Evolutionary conservation across 1,140 invertebrate species (phyloP), one percentile per base, ranked within the genome.

Genomic region (Bombus consobrinus): DNA sequence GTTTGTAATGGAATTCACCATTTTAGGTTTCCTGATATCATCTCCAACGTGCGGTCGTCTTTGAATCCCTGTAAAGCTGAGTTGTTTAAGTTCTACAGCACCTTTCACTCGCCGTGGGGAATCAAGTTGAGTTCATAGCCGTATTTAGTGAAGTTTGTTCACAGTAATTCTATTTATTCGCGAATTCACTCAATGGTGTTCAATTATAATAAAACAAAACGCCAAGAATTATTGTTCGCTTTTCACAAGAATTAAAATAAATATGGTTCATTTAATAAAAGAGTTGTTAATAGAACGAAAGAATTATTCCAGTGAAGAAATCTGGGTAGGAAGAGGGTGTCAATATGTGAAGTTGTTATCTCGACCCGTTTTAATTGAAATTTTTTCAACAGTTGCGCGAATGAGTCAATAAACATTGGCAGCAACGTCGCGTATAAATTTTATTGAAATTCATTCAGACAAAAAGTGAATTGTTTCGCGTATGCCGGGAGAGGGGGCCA

Each of bases 401-500:
- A 34, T 2, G 10, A 1, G 66, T 41, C 68, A 34, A 81, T 41
- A 72, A 81, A 59, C 71, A 71, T 72, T 25, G 79, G 28, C 41
- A 34, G 32, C 8, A 53, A 28, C 79, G 43, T 78, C 22, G 15
- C 25, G 47, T 71, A 81, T 73, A 72, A 72, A 41, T 72, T 82
- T 68, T 39, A 77, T 83, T 32, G 73, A 62, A 68, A 83, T 39
- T 47, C 53, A 77, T 66, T 68, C 25, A 6, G 28, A 75, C 34
- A 28, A 77, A 53, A 76, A 68, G 59, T 53, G 73, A 77, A 76
- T 77, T 64, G 73, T 83, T 68, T 39, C 43, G 8, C 15, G n/a
- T 57, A 34, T 28, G 68, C 3, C 3, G 8, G 3, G 2, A 66
- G n/a, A 6, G n/a, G 15, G 13, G 64, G 15, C 6, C 32, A 53